These are phyloP conservation scores for Thymelicus lineola DNA, from an alignment of 2,888 invertebrate species.

Conservation along the genomic window DNA sequence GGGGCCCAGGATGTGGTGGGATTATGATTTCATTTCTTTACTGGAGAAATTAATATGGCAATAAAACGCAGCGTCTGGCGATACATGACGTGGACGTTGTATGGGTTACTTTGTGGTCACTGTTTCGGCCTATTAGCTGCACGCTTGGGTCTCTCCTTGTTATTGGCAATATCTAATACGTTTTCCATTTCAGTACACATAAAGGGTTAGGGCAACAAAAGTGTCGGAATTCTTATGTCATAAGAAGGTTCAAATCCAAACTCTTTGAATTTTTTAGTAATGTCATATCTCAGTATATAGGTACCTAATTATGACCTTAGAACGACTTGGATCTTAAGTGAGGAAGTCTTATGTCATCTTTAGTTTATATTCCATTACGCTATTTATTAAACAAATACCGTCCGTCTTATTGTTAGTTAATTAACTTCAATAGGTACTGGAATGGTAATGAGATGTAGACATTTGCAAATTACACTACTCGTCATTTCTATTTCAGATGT, in stretches of 20 bases:
- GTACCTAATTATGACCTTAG: background rate
- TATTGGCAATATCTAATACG: too few relatives aligned
- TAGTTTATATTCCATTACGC: background rate
- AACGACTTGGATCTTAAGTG: background rate
- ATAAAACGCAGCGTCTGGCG: background rate
- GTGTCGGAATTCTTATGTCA: too few relatives aligned
- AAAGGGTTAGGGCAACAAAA: too few relatives aligned
- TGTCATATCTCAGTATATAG: too few relatives aligned
- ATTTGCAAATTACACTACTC: conserved; percentile 2
- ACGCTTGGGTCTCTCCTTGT: too few relatives aligned
- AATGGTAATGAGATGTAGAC: conserved; percentile 15
- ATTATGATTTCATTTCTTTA: background rate
- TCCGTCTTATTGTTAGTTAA: conserved; percentile 13
- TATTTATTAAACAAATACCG: background rate
- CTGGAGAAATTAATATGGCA: background rate
- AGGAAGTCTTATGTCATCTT: conserved; percentile 4
- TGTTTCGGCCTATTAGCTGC: too few relatives aligned
- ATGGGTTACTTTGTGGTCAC: too few relatives aligned
- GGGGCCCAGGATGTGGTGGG: background rate
- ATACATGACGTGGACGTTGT: too few relatives aligned
- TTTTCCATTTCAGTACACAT: too few relatives aligned
- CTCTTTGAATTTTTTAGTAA: too few relatives aligned
- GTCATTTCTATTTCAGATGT: too few relatives aligned
- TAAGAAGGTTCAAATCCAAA: too few relatives aligned
- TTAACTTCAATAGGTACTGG: conserved; percentile 1